Base-by-base conservation (phyloP, 1,140 invertebrate genomes). In the Arion vulgaris region DNA sequence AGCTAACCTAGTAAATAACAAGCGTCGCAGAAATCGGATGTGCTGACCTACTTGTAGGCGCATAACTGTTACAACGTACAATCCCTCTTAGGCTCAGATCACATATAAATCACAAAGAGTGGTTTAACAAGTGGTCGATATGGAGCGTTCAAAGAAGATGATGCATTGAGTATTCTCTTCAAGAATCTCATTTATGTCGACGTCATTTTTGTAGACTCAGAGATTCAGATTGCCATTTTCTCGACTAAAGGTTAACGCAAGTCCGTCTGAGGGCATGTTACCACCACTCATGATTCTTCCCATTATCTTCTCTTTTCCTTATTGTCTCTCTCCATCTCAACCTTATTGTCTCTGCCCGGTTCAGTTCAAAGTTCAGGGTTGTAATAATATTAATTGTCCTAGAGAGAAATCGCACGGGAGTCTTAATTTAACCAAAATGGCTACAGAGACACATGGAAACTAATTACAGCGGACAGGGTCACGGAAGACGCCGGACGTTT, bases 301-400 rank as follows among this genome's bases (percentile, higher is more conserved):
- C 53, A 11, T 19, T 19, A 5, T 9, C 26, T 19, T 57, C 23
- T 11, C 53, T 57, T 19, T 57, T 57, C 53, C 23, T 57, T 49
- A 11, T 57, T 19, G 17, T n/a, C 7, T n/a, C 53, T n/a, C 23
- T 19, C 53, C 53, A 57, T 57, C 26, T 57, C 15, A 45, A 45
- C 5, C 41, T 45, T 45, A 15, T 45, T 45, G 5, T 45, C 41
- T 15, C 15, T 15, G 41, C 53, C 53, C 9, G 53, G 53, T n/a
- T 23, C 53, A 57, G 26, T n/a, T 57, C 17, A 9, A 23, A 57
- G 26, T 57, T 19, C 53, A 57, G 62, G 62, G 62, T 32, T 34
- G 28, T 66, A 66, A 66, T 66, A 66, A 66, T 66, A 66, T 66
- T 66, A 66, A 66, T 66, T 66, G 62, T 66, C 62, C 62, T 32